Base-by-base conservation (phyloP, 2,888 invertebrate species). In the Gymnoscelis rufifasciata region DNA sequence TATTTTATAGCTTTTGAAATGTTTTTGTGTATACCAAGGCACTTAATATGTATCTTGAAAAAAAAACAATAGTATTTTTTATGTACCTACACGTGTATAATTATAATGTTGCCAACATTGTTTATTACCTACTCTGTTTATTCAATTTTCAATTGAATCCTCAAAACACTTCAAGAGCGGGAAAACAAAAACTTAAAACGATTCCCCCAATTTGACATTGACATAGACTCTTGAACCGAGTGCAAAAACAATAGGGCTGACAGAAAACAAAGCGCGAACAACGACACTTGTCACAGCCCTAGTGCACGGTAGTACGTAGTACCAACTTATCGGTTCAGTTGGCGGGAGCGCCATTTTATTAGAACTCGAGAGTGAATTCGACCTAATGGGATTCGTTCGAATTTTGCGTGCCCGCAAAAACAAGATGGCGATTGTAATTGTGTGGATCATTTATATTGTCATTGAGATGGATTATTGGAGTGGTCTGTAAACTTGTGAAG, bases 221-320 rank as follows among this genome's bases (percentile, higher is more conserved):
- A 72, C 67, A 61, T 60, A 75, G 59, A 66, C 60, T 60, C 75
- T 73, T 43, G 48, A 57, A 48, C 45, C 36, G 55, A 59, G 57
- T 56, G 57, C 60, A 64, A 72, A 73, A 76, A 74, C 77, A 78
- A 74, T 73, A 69, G 69, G 71, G 71, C 62, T 71, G 70, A 63
- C 72, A 68, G 63, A 63, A 71, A 78, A 78, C 75, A 77, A 62
- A 71, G 61, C 64, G 57, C 62, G 60, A 56, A 71, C 66, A 68
- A 76, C 68, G 62, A 64, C 68, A 64, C 79, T 78, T 56, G 54
- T 47, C 44, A 42, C 51, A 49, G 43, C 56, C 51, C 52, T 57
- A 38, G 27, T 7, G 45, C 30, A 14, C 14, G 8, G 31, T 7
- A 19, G 26, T 35, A 23, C 14, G 31, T 7, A 19, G 26, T 35